Evolutionary conservation across 2,113 vertebrate genomes (phyloP).

Genomic region (Vicugna pacos): DNA sequence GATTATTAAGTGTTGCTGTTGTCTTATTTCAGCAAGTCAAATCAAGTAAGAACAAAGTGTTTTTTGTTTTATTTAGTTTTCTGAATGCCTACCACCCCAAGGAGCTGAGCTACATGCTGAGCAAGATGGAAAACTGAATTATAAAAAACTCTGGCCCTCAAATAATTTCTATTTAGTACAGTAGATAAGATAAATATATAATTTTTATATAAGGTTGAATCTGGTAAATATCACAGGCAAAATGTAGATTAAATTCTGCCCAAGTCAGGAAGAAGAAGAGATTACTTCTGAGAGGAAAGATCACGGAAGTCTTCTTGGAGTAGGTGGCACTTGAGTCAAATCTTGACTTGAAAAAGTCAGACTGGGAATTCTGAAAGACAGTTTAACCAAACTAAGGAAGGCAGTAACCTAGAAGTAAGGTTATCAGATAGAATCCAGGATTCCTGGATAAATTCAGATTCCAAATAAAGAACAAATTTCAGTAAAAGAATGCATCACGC

Average conservation of each 20-base stretch:
- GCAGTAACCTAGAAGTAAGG: not conserved
- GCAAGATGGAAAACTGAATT: not conserved
- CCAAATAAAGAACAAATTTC: not conserved
- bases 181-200: not conserved
- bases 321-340: not conserved
- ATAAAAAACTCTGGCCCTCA: not conserved
- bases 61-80: not conserved
- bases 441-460: not conserved
- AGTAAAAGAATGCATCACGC: not conserved
- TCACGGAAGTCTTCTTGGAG: not conserved
- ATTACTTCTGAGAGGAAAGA: not conserved
- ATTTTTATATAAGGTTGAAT: not conserved
- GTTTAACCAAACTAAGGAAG: not conserved
- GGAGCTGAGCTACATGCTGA: not conserved
- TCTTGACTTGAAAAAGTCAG: not conserved
- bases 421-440: not conserved
- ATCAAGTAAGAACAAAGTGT: not conserved
- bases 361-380: not conserved
- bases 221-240: not conserved
- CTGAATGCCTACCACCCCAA: not conserved
- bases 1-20: not conserved
- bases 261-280: not conserved
- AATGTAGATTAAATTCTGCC: not conserved
- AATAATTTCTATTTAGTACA: not conserved
- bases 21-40: constrained; percentile 10